Evolutionary conservation across 2,888 invertebrate species (phyloP).

Genomic region (Plemyria rubiginata): DNA sequence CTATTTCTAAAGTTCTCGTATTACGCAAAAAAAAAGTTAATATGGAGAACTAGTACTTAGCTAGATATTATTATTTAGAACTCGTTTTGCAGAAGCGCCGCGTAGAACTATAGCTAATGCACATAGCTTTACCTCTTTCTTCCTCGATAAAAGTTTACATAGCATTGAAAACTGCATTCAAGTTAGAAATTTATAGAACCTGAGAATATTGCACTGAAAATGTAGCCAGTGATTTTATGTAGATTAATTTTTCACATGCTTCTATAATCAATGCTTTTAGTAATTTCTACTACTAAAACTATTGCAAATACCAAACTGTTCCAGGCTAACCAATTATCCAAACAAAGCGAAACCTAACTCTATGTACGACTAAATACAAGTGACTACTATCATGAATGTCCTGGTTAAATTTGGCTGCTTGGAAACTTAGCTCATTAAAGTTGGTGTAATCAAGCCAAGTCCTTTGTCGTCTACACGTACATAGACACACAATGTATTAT

Average conservation of each 20-base stretch:
- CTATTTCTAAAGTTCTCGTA: conserved; percentile 49
- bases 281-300: not conserved
- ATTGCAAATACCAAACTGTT: not conserved
- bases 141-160: no score
- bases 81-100: no score
- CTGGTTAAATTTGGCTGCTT: conserved; percentile 35
- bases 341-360: conserved; percentile 16
- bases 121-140: no score
- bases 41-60: conserved; percentile 32
- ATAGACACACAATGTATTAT: conserved; percentile 38
- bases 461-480: conserved; percentile 41
- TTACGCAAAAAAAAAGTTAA: conserved; percentile 50
- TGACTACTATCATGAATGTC: conserved; percentile 17
- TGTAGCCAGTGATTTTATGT: not conserved
- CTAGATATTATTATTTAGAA: not conserved
- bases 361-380: conserved; percentile 26
- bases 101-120: no score
- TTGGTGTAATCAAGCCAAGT: conserved; percentile 39
- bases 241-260: not conserved
- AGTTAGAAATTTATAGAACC: no score
- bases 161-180: no score
- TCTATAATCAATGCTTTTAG: not conserved
- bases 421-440: conserved; percentile 42
- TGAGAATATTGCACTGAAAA: no score
- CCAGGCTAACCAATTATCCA: not conserved